phyloP scores from a whole-genome alignment of 2,113 vertebrate genomes.

The Gnathonemus longibarbis region DNA sequence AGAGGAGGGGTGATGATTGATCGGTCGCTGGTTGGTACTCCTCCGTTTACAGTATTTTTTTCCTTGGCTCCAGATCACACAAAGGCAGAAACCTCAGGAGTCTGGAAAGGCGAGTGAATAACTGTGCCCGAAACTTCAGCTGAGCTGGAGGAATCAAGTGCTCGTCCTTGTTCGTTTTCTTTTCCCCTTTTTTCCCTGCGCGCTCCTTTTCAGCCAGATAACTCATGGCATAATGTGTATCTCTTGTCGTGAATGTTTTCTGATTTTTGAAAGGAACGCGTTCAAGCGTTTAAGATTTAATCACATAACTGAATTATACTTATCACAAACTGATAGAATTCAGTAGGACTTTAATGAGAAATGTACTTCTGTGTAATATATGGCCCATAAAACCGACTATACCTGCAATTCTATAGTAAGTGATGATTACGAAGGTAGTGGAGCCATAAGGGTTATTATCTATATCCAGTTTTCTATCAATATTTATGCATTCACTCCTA shows the following conservation, averaged over 20 bases:
- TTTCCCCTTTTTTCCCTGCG: background rate
- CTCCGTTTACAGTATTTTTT: background rate
- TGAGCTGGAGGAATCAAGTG: background rate
- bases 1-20: background rate
- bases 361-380: background rate
- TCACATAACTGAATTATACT: background rate
- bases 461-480: background rate
- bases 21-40: slow-evolving; percentile 22
- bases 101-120: background rate
- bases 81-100: background rate
- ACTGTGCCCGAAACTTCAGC: background rate
- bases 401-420: background rate
- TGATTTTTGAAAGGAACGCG: background rate
- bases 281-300: background rate
- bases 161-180: background rate
- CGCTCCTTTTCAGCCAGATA: background rate
- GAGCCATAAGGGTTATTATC: background rate
- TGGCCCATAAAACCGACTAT: background rate
- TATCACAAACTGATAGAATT: background rate
- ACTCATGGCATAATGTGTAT: background rate
- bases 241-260: background rate
- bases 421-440: background rate
- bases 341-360: background rate
- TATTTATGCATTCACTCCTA: background rate
- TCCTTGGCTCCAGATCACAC: slow-evolving; percentile 7